These are phyloP conservation scores for Hemiscyllium ocellatum DNA, from an alignment of 2,113 vertebrate species.

Conservation along the genomic window DNA sequence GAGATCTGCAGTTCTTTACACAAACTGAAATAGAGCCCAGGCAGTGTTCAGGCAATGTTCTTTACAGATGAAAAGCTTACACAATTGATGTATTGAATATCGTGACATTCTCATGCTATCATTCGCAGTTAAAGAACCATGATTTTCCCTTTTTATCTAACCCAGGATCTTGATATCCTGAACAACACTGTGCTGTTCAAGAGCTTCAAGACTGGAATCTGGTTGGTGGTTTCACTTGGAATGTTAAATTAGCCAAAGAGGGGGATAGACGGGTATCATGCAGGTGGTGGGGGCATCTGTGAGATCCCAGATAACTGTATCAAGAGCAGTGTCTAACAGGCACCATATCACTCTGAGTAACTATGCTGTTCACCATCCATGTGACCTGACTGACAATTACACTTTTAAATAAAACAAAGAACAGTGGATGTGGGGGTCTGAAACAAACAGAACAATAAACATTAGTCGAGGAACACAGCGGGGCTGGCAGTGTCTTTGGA, in stretches of 20 bases:
- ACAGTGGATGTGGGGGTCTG: too few species aligned
- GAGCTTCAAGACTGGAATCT: background rate
- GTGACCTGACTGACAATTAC: constrained; percentile 39
- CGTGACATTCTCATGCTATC: background rate
- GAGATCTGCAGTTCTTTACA: background rate
- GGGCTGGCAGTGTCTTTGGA: too few species aligned
- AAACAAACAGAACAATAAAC: too few species aligned
- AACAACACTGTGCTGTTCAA: background rate
- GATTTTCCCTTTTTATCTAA: background rate
- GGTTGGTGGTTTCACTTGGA: background rate
- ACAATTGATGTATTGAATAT: background rate
- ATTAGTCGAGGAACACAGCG: too few species aligned
- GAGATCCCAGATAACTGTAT: background rate
- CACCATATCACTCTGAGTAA: fast-evolving
- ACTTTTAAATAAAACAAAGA: too few species aligned
- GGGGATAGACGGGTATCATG: background rate
- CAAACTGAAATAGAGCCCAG: background rate
- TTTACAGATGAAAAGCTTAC: background rate
- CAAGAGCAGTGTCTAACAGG: background rate
- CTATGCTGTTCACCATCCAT: background rate
- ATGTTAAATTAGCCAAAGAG: background rate
- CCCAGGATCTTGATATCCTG: background rate
- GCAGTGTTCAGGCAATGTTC: background rate
- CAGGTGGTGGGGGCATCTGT: background rate
- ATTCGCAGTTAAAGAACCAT: background rate